phyloP scores from a whole-genome alignment of 2,797 vertebrate genomes.

The Cossypha caffra region DNA sequence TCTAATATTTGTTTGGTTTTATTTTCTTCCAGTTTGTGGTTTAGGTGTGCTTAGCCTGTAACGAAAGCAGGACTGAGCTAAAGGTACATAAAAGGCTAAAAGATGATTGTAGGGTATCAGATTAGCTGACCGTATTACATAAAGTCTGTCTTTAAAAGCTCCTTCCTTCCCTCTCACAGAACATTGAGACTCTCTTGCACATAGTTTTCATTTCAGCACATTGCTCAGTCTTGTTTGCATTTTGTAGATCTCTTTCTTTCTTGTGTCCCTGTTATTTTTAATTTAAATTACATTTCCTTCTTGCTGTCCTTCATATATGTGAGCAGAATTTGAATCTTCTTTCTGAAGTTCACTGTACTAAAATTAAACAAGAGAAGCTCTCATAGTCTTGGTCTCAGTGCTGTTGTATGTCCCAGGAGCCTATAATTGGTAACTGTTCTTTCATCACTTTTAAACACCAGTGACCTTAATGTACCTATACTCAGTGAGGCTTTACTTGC shows the following conservation, averaged over 20 bases:
- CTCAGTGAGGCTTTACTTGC: not conserved
- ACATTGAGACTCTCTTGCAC: not conserved
- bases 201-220: not conserved
- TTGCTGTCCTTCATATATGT: not conserved
- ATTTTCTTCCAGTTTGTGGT: not conserved
- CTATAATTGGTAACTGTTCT: not conserved
- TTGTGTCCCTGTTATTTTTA: not conserved
- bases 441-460: not conserved
- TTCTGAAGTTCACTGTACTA: not conserved
- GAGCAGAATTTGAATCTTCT: not conserved
- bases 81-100: not conserved
- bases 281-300: not conserved
- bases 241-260: not conserved
- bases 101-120: not conserved
- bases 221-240: not conserved
- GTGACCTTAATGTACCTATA: not conserved
- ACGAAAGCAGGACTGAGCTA: not conserved
- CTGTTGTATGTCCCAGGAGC: not conserved
- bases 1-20: not conserved
- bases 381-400: not conserved
- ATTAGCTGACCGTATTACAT: not conserved
- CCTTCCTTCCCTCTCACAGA: rapidly evolving
- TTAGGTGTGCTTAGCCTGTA: not conserved
- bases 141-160: not conserved
- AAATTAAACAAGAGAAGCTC: not conserved